These are phyloP conservation scores for Corticium candelabrum DNA, from an alignment of 37 sponge, comb jelly and placozoan species.

Conservation along the genomic window DNA sequence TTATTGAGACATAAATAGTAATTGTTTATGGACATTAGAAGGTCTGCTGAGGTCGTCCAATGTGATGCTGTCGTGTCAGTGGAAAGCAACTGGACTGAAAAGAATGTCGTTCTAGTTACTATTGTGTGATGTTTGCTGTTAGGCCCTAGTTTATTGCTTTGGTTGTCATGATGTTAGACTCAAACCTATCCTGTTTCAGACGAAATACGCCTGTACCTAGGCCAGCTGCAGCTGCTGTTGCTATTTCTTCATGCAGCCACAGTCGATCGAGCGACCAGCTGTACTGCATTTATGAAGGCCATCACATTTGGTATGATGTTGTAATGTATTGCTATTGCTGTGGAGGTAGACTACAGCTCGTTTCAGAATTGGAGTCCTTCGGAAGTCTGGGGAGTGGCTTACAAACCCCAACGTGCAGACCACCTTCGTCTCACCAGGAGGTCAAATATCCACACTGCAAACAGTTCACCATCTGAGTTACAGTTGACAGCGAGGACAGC, in stretches of 20 bases:
- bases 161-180: constrained; percentile 91
- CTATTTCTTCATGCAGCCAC: constrained; percentile 54
- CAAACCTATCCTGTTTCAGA: constrained; percentile 92
- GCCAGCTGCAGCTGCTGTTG: neutral
- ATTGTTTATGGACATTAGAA: neutral
- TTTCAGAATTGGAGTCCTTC: no score
- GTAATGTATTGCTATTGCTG: neutral
- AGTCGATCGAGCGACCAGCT: constrained; percentile 50
- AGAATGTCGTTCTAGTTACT: no score
- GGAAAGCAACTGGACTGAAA: no score
- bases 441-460: no score
- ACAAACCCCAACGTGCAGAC: no score
- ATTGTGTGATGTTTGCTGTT: no score
- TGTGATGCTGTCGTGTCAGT: no score
- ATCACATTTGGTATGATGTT: constrained; percentile 54
- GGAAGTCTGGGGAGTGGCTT: no score
- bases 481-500: no score
- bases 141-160: constrained; percentile 82
- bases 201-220: constrained; percentile 65
- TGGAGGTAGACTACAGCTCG: neutral
- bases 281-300: constrained; percentile 42
- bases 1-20: no score
- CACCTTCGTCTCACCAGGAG: no score
- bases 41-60: neutral
- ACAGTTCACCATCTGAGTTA: no score